A percentile compares a stretch with the other conserved stretches of the same genome.
Conservation (phyloP, 2,888 invertebrate genomes). For the Chesias legatella region DNA sequence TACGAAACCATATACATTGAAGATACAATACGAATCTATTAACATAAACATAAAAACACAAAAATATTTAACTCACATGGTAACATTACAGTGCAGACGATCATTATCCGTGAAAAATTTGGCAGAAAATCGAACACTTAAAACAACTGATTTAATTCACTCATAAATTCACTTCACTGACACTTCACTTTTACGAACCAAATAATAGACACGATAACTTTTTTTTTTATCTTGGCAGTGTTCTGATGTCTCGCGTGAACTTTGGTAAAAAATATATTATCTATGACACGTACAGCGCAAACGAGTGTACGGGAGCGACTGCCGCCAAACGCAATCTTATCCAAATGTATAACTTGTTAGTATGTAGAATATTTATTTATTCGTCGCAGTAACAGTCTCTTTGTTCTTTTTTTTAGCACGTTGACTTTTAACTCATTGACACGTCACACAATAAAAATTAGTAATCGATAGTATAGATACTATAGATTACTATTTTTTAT, state of each 20-base stretch:
- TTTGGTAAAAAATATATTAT: conserved; percentile 34
- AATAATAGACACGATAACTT: background rate
- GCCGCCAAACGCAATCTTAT: conserved; percentile 35
- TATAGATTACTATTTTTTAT: too few species aligned
- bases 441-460: too few species aligned
- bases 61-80: conserved; percentile 12
- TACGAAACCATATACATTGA: too few species aligned
- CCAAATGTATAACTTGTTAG: conserved; percentile 37
- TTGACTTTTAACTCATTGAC: too few species aligned
- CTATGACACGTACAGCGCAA: conserved; percentile 29
- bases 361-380: conserved; percentile 61
- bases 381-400: conserved; percentile 44
- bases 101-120: conserved; percentile 3
- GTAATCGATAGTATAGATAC: too few species aligned
- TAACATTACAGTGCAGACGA: conserved; percentile 9
- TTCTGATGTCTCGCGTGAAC: conserved; percentile 24
- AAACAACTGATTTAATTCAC: conserved; percentile 6
- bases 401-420: conserved; percentile 61
- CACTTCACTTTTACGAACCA: conserved; percentile 2
- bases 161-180: conserved; percentile 4
- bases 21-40: too few species aligned
- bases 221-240: conserved; percentile 2
- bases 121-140: conserved; percentile 7
- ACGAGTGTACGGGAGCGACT: conserved; percentile 35
- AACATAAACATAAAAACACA: too few species aligned